Percentiles rank a stretch among this genome's conserved stretches.
Conservation (phyloP, 2,888 invertebrate species). For the Candidula unifasciata region DNA sequence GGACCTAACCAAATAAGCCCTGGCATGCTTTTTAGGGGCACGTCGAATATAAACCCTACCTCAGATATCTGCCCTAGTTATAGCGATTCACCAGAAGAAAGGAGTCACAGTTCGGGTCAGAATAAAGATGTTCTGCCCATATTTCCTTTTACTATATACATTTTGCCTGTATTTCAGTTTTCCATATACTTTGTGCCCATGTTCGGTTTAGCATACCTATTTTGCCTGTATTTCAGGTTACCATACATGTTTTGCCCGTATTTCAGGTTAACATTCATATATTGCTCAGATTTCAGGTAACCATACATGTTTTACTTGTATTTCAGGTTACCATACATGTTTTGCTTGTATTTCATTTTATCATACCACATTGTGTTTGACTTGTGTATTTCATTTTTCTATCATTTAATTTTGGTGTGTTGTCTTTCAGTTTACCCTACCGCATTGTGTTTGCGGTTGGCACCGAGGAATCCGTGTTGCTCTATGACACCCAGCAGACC, state of each 20-base stretch:
- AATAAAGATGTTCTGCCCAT: no score
- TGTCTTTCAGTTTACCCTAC: conserved; percentile 81
- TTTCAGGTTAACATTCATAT: not conserved
- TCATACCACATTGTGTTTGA: not conserved
- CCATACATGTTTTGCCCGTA: conserved; percentile 80
- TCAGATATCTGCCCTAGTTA: no score
- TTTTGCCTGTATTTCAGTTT: not conserved
- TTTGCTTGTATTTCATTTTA: not conserved
- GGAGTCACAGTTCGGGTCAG: no score
- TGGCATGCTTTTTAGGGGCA: no score
- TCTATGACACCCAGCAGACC: conserved; percentile 92
- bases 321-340: not conserved
- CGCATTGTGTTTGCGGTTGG: conserved; percentile 94
- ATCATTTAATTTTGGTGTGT: no score
- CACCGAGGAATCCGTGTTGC: conserved; percentile 88
- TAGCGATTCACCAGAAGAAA: no score
- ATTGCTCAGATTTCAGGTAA: no score
- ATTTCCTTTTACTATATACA: not conserved
- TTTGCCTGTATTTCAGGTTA: conserved; percentile 78
- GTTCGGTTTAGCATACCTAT: no score
- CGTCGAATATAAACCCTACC: no score
- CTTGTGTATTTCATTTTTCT: not conserved
- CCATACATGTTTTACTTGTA: no score
- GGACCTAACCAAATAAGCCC: no score
- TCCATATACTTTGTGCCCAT: no score